Evolutionary conservation across 2,888 invertebrate genomes (phyloP).

Genomic region (Ectropis crepuscularia): DNA sequence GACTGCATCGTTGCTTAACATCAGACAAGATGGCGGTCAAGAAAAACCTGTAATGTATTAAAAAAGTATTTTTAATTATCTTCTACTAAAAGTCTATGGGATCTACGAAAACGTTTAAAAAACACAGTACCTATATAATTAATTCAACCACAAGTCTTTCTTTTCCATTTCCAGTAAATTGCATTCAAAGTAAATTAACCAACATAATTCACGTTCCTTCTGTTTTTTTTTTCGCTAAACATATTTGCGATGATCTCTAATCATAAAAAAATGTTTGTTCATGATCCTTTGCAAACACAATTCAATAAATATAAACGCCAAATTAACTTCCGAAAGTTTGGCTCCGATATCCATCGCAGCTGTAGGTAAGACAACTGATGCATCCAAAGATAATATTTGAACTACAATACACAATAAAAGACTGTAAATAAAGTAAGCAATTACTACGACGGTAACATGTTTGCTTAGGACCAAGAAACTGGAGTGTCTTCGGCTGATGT

Average conservation of each 20-base stretch:
- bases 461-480: conserved; percentile 83
- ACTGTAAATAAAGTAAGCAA: conserved; percentile 80
- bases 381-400: conserved; percentile 81
- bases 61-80: too few relatives aligned
- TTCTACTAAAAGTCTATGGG: too few relatives aligned
- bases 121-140: too few relatives aligned
- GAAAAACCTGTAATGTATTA: too few relatives aligned
- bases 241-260: conserved; percentile 22
- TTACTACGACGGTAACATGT: conserved; percentile 82
- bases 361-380: conserved; percentile 79
- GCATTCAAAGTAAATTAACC: too few relatives aligned
- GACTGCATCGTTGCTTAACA: too few relatives aligned
- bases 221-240: conserved; percentile 18
- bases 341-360: conserved; percentile 68
- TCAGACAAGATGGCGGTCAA: too few relatives aligned
- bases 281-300: conserved; percentile 39
- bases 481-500: conserved; percentile 81
- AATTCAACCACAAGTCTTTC: too few relatives aligned
- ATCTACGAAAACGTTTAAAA: too few relatives aligned
- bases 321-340: conserved; percentile 71
- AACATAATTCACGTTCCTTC: not conserved
- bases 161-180: too few relatives aligned
- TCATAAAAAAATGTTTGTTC: conserved; percentile 29
- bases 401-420: conserved; percentile 82
- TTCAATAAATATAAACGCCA: conserved; percentile 69